Evolutionary conservation across 2,113 vertebrate genomes (phyloP), one percentile per base, ranked within the genome.

Genomic region (Elephas maximus): DNA sequence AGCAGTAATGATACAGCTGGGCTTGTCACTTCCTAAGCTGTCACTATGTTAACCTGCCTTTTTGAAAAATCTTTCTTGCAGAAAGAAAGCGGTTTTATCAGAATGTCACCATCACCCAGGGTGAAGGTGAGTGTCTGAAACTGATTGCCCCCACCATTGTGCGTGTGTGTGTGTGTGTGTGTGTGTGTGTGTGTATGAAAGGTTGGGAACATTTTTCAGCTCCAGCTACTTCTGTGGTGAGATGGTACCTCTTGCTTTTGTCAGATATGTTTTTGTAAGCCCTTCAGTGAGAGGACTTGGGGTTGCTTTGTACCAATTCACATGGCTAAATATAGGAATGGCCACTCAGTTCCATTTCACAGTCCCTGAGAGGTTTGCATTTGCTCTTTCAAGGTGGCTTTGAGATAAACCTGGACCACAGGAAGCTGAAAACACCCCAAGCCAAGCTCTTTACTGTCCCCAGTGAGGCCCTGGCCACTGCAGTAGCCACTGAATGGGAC

Each of bases 401-500:
- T 99, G 99, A 99, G 98, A 99, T 99, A 91, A 99, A 99, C 98
- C 98, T 99, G 85, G 99, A 99, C 98, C 98, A 99, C 87, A 98
- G 99, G 95, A 99, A 99, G 98, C 98, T 99, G 98, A 99, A 99
- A 98, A 99, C 99, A 0, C 99, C 99, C 5, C 99, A 99, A 87
- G 99, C 99, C 97, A 99, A 99, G 97, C 97, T 99, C 87, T 99
- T 99, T 96, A 99, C 98, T 0, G 99, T 99, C 14, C 99, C 99
- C 94, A 99, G 99, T 23, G 99, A 99, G 98, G 99, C 99, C 24
- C 97, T 99, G 96, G 99, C 99, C 67, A 98, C 99, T 0, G 99
- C 99, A 0, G 99, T 99, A 91, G 99, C 99, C 30, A 99, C 99
- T 0, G 99, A 99, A 62, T 99, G 99, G 99, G 99, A 99, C 78